Base-by-base conservation (phyloP, 2,797 vertebrate genomes). In the Tarsius wallacei region DNA sequence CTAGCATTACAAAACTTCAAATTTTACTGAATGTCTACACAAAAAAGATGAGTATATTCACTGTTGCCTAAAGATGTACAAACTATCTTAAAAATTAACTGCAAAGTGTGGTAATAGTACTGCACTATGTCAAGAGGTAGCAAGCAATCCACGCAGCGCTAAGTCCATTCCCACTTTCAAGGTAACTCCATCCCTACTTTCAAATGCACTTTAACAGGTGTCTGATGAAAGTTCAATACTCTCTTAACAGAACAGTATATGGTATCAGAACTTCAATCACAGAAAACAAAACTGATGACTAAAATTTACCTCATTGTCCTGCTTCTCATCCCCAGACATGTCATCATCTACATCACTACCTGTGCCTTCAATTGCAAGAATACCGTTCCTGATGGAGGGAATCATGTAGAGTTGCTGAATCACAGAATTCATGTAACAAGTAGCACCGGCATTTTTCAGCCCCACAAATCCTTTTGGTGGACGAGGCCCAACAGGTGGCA, bases 401-500 rank as follows among this genome's bases (percentile, higher is more conserved):
- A 99, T 99, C 99, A 99, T 99, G 98, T 99, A 99, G n/a, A 99
- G 99, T 98, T 99, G 99, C 98, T 99, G 99, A 98, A 99, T 99
- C 96, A 99, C 99, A 15, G 99, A 99, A 99, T 99, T 99, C 99
- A 99, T 99, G 91, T 99, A 99, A 98, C 99, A 99, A 94, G 99
- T 99, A 96, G 99, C 99, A 87, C 99, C 99, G 5, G 99, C 99
- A 53, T 99, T 99, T 99, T 99, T 99, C 42, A 99, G 98, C 11
- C 99, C 99, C 81, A 99, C 99, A 98, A 99, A 99, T 97, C 99
- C 99, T 98, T 99, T 99, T 91, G 99, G 99, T 0, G 99, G 99
- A 84, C 99, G 99, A 24, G 99, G 99, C 61, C 99, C 99, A 91
- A 99, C 99, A 7, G 99, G 99, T 88, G 99, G 99, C 28, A 99